phyloP scores from a whole-genome alignment of 2,888 invertebrate genomes.

The Lasioglossum figueresi region DNA sequence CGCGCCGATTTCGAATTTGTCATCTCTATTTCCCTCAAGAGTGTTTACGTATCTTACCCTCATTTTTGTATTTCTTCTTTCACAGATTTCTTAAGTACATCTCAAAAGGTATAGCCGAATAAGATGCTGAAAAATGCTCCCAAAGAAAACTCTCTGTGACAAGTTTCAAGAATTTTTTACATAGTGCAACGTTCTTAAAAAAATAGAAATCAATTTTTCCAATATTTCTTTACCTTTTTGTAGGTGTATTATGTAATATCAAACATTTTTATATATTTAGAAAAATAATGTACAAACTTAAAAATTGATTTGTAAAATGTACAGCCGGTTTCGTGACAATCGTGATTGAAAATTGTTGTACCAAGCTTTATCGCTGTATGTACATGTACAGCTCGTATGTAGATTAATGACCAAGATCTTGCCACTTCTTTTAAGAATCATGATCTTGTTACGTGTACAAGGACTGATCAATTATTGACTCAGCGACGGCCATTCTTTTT shows the following conservation, averaged over 20 bases:
- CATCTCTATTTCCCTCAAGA: background rate
- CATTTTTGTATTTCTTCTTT: background rate
- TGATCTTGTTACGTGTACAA: background rate
- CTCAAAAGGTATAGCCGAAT: too few relatives aligned
- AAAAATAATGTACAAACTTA: too few relatives aligned
- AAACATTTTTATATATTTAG: too few relatives aligned
- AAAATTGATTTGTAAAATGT: background rate
- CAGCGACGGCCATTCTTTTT: constrained; percentile 5
- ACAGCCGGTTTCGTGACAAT: background rate
- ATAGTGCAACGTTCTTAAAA: too few relatives aligned
- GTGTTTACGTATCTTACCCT: background rate
- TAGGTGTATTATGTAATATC: too few relatives aligned
- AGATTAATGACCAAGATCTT: background rate
- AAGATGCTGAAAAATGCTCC: too few relatives aligned
- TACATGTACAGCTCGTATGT: background rate
- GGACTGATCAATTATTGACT: constrained; percentile 1
- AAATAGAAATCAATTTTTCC: too few relatives aligned
- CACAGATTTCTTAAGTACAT: too few relatives aligned
- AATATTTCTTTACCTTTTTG: too few relatives aligned
- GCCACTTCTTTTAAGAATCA: background rate
- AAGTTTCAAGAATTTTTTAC: too few relatives aligned
- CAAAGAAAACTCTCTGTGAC: too few relatives aligned
- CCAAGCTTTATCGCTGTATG: background rate
- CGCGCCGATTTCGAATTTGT: background rate
- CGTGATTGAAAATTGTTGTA: background rate